Evolutionary conservation across 2,888 invertebrate species (phyloP).

Genomic region (Orthosia cruda): DNA sequence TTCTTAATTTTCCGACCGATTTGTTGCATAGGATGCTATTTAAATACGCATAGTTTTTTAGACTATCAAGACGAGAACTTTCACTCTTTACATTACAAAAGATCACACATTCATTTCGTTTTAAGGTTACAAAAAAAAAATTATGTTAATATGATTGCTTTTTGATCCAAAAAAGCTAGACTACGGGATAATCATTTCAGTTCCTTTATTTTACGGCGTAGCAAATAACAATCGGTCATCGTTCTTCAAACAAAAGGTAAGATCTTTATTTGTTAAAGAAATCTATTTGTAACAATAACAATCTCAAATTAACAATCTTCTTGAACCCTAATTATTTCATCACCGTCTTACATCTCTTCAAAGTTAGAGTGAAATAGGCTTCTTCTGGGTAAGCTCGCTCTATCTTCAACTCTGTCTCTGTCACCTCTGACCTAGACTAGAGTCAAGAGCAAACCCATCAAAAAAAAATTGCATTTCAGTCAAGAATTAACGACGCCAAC

Average conservation of each 20-base stretch:
- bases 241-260: neutral
- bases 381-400: too few species aligned
- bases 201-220: neutral
- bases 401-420: too few species aligned
- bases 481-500: neutral
- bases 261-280: too few species aligned
- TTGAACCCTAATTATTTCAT: too few species aligned
- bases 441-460: too few species aligned
- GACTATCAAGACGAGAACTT: neutral
- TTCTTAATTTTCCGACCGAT: constrained; percentile 8
- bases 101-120: neutral
- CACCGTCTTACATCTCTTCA: too few species aligned
- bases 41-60: constrained; percentile 1
- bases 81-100: neutral
- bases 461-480: neutral
- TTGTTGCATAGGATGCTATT: constrained; percentile 5
- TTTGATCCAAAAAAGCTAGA: neutral
- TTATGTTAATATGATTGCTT: neutral
- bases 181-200: too few species aligned
- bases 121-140: neutral
- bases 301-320: too few species aligned
- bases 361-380: too few species aligned
- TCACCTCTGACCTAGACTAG: too few species aligned
- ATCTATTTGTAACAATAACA: too few species aligned
- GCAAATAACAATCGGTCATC: neutral